Conservation (phyloP, 2,888 invertebrate species). For the Bruchidius siliquastri region DNA sequence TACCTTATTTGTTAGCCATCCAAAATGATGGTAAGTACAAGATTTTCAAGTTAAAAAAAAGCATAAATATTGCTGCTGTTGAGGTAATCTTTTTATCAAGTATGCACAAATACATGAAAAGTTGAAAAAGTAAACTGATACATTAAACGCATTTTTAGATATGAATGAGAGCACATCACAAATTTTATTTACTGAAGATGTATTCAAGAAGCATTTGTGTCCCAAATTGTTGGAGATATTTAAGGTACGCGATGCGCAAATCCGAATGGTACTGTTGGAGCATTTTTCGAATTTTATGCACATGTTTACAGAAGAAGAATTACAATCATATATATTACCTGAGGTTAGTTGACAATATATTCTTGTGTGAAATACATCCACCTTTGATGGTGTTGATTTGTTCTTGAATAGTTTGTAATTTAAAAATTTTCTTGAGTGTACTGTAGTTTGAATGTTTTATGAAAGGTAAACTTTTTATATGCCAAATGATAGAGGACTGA, state of each 20-base stretch:
- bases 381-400: too few relatives aligned
- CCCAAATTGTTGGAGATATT: slow-evolving; percentile 77
- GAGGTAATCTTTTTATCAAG: too few relatives aligned
- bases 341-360: slow-evolving; percentile 58
- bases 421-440: too few relatives aligned
- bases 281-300: slow-evolving; percentile 74
- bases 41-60: background rate
- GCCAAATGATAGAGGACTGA: too few relatives aligned
- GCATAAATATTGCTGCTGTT: background rate
- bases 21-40: slow-evolving; percentile 60
- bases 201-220: slow-evolving; percentile 69
- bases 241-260: slow-evolving; percentile 79
- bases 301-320: slow-evolving; percentile 69
- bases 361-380: too few relatives aligned
- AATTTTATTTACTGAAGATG: slow-evolving; percentile 55
- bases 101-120: too few relatives aligned
- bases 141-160: background rate
- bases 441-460: too few relatives aligned
- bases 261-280: slow-evolving; percentile 70
- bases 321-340: slow-evolving; percentile 76
- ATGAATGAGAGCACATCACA: background rate
- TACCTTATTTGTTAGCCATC: slow-evolving; percentile 63
- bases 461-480: too few relatives aligned
- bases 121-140: too few relatives aligned
- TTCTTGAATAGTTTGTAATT: too few relatives aligned